phyloP scores from a whole-genome alignment of 2,888 invertebrate species.

The Hermaeophaga mercurialis region DNA sequence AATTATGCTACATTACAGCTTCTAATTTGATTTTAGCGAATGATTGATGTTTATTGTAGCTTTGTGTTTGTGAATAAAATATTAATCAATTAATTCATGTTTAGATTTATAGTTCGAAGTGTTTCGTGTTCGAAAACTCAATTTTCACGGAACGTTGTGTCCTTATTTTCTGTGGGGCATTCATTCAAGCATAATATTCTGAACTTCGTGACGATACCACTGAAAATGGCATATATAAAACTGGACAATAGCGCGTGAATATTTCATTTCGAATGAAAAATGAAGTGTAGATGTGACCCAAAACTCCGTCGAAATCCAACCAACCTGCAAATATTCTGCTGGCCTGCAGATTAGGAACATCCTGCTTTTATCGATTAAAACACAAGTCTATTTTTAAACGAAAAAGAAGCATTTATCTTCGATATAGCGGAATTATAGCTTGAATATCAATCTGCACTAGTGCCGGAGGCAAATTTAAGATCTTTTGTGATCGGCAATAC shows the following conservation, averaged over 20 bases:
- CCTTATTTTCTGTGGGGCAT: no score
- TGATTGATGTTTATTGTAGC: no score
- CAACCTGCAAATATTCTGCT: slow-evolving; percentile 16
- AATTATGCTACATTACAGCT: no score
- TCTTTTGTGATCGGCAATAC: no score
- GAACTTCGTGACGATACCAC: no score
- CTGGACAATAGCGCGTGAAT: slow-evolving; percentile 7
- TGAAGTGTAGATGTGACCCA: not conserved
- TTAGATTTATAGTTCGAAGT: no score
- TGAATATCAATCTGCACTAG: slow-evolving; percentile 19
- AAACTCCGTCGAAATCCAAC: slow-evolving; percentile 1
- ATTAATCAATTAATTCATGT: no score
- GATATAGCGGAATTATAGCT: slow-evolving; percentile 4
- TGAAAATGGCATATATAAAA: not conserved
- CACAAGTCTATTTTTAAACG: slow-evolving; percentile 17
- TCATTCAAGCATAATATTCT: no score
- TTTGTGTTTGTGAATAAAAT: no score
- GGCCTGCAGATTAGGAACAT: slow-evolving; percentile 17
- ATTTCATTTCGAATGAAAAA: slow-evolving; percentile 12
- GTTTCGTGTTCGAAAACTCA: no score
- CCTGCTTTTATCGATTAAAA: slow-evolving; percentile 22
- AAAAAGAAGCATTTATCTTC: slow-evolving; percentile 10
- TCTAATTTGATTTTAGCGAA: no score
- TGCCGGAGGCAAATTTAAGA: slow-evolving; percentile 7
- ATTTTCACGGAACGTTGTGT: no score